Base-by-base conservation (phyloP, 2,888 invertebrate genomes). In the Heliconius ismenius region DNA sequence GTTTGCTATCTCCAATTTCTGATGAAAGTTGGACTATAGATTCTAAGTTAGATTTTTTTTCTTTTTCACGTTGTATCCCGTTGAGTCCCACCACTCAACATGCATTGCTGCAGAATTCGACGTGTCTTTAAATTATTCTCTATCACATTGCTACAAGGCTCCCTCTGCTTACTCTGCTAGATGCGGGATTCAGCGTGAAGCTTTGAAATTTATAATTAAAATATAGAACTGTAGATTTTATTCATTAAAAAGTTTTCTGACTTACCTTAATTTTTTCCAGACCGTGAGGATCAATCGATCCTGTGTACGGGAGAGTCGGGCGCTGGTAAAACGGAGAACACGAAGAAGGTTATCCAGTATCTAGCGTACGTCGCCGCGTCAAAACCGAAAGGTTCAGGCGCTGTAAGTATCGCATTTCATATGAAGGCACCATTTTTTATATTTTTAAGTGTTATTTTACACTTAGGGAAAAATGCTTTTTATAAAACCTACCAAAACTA, bases 221-320 rank as follows among this genome's bases (percentile, higher is more conserved):
- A 49, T 9, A 49, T 49, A 49, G 49, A 18, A 49, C 49, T 49
- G 21, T 21, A 49, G 0, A 39, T 49, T 49, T 49, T 49, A 49
- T 49, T 49, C 7, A 49, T 21, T 49, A 0, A 49, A n/a, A 7
- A 21, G 21, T 49, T 49, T 49, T 49, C 21, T 49, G 7, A 49
- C 18, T 21, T 49, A 49, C 49, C 49, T 9, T 7, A 21, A 49
- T 4, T 24, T 24, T 65, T 90, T 89, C 86, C 96, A 99, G 99
- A 99, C 95, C 97, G 99, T 78, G 99, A 99, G 95, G 99, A 99
- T 95, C 99, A 99, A 95, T 99, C 99, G 73, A 99, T 99, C 90
- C 95, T 99, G 83, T 99, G 99, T 95, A 99, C 99, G 86, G 99
- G 99, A 85, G 99, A 99, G 94, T 99, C 99, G n/a, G 99, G 99